Percentiles rank a stretch among this genome's conserved stretches.
These are phyloP conservation scores for Rhodeus uyekii DNA, from an alignment of 2,797 vertebrate genomes.

Conservation along the genomic window DNA sequence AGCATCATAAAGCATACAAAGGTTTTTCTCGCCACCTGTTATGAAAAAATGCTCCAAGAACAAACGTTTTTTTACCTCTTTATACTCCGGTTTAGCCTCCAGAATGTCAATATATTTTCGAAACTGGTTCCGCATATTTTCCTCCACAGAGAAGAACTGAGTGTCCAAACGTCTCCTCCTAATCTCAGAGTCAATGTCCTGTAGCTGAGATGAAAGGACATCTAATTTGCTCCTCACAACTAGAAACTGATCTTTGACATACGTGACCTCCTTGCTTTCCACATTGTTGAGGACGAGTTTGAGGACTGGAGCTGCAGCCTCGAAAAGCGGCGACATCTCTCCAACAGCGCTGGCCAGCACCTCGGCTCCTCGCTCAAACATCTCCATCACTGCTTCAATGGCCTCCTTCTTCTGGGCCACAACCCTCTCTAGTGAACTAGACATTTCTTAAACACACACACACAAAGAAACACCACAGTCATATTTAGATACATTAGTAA, in stretches of 20 bases:
- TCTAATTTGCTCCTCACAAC: conserved; percentile 72
- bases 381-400: conserved; percentile 79
- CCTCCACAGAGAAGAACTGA: conserved; percentile 75
- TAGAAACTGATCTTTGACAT: conserved; percentile 79
- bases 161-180: conserved; percentile 72
- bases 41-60: conserved; percentile 78
- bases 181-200: conserved; percentile 77
- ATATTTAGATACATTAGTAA: neutral
- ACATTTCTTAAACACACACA: conserved; percentile 66
- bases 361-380: conserved; percentile 76
- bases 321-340: conserved; percentile 76
- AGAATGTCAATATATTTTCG: conserved; percentile 80
- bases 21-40: conserved; percentile 78
- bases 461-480: neutral
- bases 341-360: conserved; percentile 78
- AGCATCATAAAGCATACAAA: conserved; percentile 73
- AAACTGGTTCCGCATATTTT: conserved; percentile 80
- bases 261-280: conserved; percentile 79
- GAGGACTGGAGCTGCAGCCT: conserved; percentile 75
- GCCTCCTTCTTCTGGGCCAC: conserved; percentile 81
- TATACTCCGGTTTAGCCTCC: conserved; percentile 75
- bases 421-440: conserved; percentile 65
- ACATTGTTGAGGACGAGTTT: conserved; percentile 76
- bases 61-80: conserved; percentile 71
- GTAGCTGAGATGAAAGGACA: conserved; percentile 73